Evolutionary conservation across 1,140 invertebrate species (phyloP), one percentile per base, ranked within the genome.

Genomic region (Chlorops oryzae): DNA sequence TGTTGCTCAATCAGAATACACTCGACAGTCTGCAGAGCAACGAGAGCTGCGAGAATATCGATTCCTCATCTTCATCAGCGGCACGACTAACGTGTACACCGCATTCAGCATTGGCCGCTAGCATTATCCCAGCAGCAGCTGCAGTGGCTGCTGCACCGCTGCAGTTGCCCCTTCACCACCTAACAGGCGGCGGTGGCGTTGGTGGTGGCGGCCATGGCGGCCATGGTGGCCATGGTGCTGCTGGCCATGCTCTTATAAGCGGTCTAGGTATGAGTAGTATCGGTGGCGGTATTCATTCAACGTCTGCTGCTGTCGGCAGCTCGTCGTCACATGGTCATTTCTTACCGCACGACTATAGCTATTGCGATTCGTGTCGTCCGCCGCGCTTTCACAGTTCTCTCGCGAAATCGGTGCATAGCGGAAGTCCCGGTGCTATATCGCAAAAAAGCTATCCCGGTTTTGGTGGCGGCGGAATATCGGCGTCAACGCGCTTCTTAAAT

Each of bases 331-430:
- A 49, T 54, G n/a, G n/a, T n/a, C n/a, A n/a, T n/a, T n/a, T n/a
- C n/a, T 44, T 51, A 10, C 44, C 56, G 18, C 53, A 55, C 38
- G 61, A 63, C 43, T 59, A 61, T 47, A 67, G 56, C 23, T 49
- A 62, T 28, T 67, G 61, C 34, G 63, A 67, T 39, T 63, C 59
- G 47, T 63, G 63, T 58, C 59, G 63, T 3, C 58, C 62, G 17
- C 17, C 57, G 35, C 51, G 63, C 41, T 55, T 55, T 50, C 41
- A 57, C 28, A 57, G 25, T 49, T 47, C 32, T n/a, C n/a, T n/a
- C n/a, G n/a, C n/a, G n/a, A n/a, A 46, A 34, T 40, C 44, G 17
- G 24, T 17, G 17, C 32, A 42, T 37, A 25, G 34, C 18, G 40
- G 38, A 34, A 40, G 41, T 54, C 43, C 51, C 9, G 23, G 40